These are phyloP conservation scores for Aphidius gifuensis DNA, from an alignment of 1,140 invertebrate species.

Conservation along the genomic window DNA sequence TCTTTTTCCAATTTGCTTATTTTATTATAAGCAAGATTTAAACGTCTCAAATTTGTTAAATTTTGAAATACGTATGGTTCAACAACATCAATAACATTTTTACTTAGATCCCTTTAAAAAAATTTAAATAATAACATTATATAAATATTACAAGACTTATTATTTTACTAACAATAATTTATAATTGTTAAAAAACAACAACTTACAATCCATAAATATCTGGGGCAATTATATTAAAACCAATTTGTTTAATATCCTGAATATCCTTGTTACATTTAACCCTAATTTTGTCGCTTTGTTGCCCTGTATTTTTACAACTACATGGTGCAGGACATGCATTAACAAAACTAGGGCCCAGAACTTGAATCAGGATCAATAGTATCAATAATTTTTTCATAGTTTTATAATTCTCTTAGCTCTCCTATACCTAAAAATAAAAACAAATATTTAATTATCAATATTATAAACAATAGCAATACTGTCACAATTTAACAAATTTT, in stretches of 20 bases:
- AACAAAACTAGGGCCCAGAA: not conserved
- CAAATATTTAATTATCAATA: not conserved
- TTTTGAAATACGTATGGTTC: constrained; percentile 70
- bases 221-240: constrained; percentile 42
- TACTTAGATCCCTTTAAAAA: constrained; percentile 67
- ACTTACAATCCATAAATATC: constrained; percentile 49
- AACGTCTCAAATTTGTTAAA: constrained; percentile 64
- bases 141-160: constrained; percentile 11
- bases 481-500: too few relatives aligned
- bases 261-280: constrained; percentile 44
- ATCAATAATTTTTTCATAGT: constrained; percentile 13
- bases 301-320: constrained; percentile 43
- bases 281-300: constrained; percentile 46
- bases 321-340: constrained; percentile 42
- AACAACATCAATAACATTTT: constrained; percentile 73
- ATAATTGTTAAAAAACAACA: constrained; percentile 7
- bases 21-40: constrained; percentile 67
- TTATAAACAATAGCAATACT: too few relatives aligned
- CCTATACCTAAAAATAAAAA: not conserved
- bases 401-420: not conserved
- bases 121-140: constrained; percentile 17
- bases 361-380: constrained; percentile 8
- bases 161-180: constrained; percentile 2
- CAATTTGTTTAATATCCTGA: constrained; percentile 42
- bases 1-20: constrained; percentile 63